Evolutionary conservation across 2,888 invertebrate species (phyloP).

Genomic region (Drosophila antonietae): DNA sequence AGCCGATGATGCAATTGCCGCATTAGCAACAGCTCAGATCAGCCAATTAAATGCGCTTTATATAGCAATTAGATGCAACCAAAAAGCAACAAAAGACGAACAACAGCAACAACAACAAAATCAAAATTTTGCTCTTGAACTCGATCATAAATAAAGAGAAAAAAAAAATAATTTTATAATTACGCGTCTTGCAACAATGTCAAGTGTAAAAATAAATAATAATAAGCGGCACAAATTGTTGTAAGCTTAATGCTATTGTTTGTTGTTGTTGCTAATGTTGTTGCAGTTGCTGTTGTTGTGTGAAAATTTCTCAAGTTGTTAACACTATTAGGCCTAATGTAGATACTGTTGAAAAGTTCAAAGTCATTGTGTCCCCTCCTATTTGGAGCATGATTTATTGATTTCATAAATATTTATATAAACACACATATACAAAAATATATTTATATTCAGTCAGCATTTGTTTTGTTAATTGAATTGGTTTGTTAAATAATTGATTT

Average conservation of each 20-base stretch:
- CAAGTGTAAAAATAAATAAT: slow-evolving; percentile 54
- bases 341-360: slow-evolving; percentile 40
- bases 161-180: slow-evolving; percentile 44
- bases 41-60: slow-evolving; percentile 75
- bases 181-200: slow-evolving; percentile 65
- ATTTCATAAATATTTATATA: slow-evolving; percentile 48
- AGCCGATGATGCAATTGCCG: slow-evolving; percentile 27
- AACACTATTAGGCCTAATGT: slow-evolving; percentile 38
- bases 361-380: slow-evolving; percentile 44
- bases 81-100: slow-evolving; percentile 1
- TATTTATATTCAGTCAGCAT: slow-evolving; percentile 29
- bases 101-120: background rate
- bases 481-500: slow-evolving; percentile 55
- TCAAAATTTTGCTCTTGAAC: slow-evolving; percentile 61
- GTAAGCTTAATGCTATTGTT: slow-evolving; percentile 30
- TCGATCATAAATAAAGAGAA: slow-evolving; percentile 48
- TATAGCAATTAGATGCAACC: slow-evolving; percentile 60
- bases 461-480: slow-evolving; percentile 70
- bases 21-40: slow-evolving; percentile 17
- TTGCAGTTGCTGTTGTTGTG: slow-evolving; percentile 27
- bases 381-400: slow-evolving; percentile 50
- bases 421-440: background rate
- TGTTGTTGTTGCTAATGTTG: slow-evolving; percentile 14
- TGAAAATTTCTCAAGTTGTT: slow-evolving; percentile 50
- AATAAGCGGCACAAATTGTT: slow-evolving; percentile 53